phyloP scores from a whole-genome alignment of 2,113 vertebrate species.

The Onychostruthus taczanowskii region DNA sequence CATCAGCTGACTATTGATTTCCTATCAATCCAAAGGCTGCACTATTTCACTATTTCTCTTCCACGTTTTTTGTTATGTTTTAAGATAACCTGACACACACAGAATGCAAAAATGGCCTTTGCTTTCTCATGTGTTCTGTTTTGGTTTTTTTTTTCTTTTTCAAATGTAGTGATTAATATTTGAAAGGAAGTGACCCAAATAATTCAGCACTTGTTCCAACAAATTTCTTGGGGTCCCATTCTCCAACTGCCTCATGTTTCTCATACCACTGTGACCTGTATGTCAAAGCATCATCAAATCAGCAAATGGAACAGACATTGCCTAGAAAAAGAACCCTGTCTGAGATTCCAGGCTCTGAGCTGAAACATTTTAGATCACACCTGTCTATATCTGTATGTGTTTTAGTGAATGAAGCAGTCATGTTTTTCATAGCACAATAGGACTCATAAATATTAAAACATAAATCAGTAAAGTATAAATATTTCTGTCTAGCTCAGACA shows the following conservation, averaged over 20 bases:
- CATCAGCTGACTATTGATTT: not conserved
- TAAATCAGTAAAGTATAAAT: not conserved
- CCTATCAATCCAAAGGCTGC: not conserved
- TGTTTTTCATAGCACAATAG: not conserved
- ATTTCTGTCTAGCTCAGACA: not conserved
- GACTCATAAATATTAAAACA: not conserved
- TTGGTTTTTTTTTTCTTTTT: not conserved
- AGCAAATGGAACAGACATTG: not conserved
- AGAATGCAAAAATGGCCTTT: not conserved
- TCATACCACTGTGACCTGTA: not conserved
- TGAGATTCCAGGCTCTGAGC: not conserved
- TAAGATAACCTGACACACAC: not conserved
- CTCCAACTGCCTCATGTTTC: not conserved
- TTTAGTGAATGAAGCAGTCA: not conserved
- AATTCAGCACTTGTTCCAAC: not conserved
- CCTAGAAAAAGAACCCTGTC: not conserved
- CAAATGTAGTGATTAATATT: not conserved
- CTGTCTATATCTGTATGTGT: not conserved
- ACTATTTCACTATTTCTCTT: not conserved
- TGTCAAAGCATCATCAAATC: not conserved
- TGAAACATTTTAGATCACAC: not conserved
- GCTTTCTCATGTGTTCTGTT: rapidly evolving
- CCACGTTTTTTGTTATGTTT: not conserved
- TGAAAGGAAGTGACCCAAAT: not conserved
- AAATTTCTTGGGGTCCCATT: not conserved